A percentile compares a stretch with the other conserved stretches of the same genome.
Conservation (phyloP, 1,140 invertebrate species). For the Rhynchophorus ferrugineus region DNA sequence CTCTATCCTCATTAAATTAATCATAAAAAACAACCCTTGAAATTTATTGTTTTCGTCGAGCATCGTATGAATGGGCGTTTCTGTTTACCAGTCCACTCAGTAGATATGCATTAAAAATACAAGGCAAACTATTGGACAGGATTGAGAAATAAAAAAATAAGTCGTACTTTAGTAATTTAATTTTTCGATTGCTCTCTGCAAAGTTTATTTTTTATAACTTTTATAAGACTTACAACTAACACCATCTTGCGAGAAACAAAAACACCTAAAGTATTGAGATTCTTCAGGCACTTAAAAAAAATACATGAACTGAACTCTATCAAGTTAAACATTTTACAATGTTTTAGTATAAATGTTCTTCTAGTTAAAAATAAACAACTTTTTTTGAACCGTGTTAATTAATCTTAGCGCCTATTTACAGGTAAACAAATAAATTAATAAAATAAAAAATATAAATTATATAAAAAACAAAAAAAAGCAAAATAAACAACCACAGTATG, state of each 20-base stretch:
- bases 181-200: too few relatives aligned
- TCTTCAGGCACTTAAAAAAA: background rate
- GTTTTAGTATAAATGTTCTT: constrained; percentile 2
- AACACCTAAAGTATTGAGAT: background rate
- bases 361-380: constrained; percentile 9
- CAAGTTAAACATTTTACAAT: background rate
- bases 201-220: too few relatives aligned
- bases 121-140: too few relatives aligned
- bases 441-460: constrained; percentile 17
- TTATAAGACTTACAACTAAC: background rate
- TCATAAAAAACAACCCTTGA: too few relatives aligned
- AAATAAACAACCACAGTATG: constrained; percentile 14
- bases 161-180: too few relatives aligned
- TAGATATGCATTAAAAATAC: too few relatives aligned
- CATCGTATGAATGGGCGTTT: too few relatives aligned
- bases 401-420: constrained; percentile 15
- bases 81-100: too few relatives aligned
- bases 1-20: too few relatives aligned
- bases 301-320: background rate
- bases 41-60: too few relatives aligned
- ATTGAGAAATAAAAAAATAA: too few relatives aligned
- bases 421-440: constrained; percentile 11
- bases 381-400: constrained; percentile 11
- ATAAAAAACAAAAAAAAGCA: constrained; percentile 8
- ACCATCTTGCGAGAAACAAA: background rate